These are phyloP conservation scores for Takifugu ocellatus DNA, from an alignment of 2,797 vertebrate species.

Conservation along the genomic window DNA sequence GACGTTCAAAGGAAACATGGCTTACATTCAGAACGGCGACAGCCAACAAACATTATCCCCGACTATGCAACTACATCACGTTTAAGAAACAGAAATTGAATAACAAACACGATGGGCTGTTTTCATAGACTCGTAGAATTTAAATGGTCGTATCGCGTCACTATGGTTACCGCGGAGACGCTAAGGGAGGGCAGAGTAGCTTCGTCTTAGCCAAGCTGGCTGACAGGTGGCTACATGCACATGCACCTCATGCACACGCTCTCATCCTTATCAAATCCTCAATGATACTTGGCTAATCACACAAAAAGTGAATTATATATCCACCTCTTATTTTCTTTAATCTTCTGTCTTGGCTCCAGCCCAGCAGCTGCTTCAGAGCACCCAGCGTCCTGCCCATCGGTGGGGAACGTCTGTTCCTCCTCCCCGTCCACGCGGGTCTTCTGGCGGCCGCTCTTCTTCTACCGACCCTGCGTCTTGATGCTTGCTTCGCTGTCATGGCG, in stretches of 20 bases:
- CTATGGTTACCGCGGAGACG: constrained; percentile 23
- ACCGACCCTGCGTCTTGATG: background rate
- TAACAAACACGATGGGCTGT: constrained; percentile 22
- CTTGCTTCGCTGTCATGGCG: constrained; percentile 5
- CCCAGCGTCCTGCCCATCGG: constrained; percentile 31
- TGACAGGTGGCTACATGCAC: constrained; percentile 45
- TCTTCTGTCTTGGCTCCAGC: constrained; percentile 64
- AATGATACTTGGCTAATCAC: constrained; percentile 46
- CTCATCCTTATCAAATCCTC: constrained; percentile 19
- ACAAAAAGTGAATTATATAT: constrained; percentile 72
- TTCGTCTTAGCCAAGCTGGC: constrained; percentile 18
- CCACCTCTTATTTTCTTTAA: constrained; percentile 75
- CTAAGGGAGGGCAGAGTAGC: constrained; percentile 41
- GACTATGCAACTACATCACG: constrained; percentile 25
- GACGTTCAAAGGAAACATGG: constrained; percentile 33
- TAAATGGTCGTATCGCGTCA: constrained; percentile 27
- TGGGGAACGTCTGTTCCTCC: constrained; percentile 20
- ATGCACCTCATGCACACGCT: constrained; percentile 46
- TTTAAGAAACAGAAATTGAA: constrained; percentile 35
- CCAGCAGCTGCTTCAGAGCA: constrained; percentile 46
- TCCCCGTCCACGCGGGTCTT: constrained; percentile 14
- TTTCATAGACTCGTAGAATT: constrained; percentile 18
- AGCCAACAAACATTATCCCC: constrained; percentile 21
- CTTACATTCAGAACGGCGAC: constrained; percentile 51
- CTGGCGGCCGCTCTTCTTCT: constrained; percentile 21